Conservation (phyloP, 1,140 invertebrate genomes). For the Zaprionus lachaisei region DNA sequence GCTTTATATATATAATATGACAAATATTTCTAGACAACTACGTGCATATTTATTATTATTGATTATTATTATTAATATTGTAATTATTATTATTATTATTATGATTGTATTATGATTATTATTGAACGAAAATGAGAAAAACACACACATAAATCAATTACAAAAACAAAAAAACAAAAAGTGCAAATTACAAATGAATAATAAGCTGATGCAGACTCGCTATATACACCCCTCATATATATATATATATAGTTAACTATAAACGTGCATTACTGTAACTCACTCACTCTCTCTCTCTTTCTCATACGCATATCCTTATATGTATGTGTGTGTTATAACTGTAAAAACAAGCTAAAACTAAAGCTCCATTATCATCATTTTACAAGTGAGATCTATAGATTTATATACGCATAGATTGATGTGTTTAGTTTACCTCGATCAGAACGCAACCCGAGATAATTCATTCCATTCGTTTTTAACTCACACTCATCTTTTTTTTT, state of each 20-base stretch:
- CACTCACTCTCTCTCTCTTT: slow-evolving; percentile 25
- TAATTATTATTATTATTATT: slow-evolving; percentile 36
- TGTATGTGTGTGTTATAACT: slow-evolving; percentile 42
- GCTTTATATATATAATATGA: slow-evolving; percentile 79
- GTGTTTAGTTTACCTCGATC: slow-evolving; percentile 5
- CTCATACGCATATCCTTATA: slow-evolving; percentile 30
- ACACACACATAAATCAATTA: slow-evolving; percentile 37
- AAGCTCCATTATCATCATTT: slow-evolving; percentile 16
- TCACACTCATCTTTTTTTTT: slow-evolving; percentile 14
- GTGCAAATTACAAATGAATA: slow-evolving; percentile 32
- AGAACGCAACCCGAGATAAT: slow-evolving; percentile 41
- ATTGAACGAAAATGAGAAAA: slow-evolving; percentile 31
- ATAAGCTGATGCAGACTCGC: slow-evolving; percentile 43
- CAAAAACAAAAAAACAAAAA: slow-evolving; percentile 21
- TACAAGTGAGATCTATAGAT: not conserved
- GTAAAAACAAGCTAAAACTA: slow-evolving; percentile 33
- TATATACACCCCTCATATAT: slow-evolving; percentile 27
- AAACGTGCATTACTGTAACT: slow-evolving; percentile 17
- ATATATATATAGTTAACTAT: slow-evolving; percentile 26
- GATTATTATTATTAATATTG: slow-evolving; percentile 61
- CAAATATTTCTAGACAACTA: slow-evolving; percentile 56
- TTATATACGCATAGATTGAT: slow-evolving; percentile 24
- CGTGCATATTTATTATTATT: slow-evolving; percentile 42
- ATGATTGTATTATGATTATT: slow-evolving; percentile 53
- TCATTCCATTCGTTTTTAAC: slow-evolving; percentile 66